Evolutionary conservation across 2,888 invertebrate species (phyloP), one percentile per base, ranked within the genome.

Genomic region (Phyto melanocephala): DNA sequence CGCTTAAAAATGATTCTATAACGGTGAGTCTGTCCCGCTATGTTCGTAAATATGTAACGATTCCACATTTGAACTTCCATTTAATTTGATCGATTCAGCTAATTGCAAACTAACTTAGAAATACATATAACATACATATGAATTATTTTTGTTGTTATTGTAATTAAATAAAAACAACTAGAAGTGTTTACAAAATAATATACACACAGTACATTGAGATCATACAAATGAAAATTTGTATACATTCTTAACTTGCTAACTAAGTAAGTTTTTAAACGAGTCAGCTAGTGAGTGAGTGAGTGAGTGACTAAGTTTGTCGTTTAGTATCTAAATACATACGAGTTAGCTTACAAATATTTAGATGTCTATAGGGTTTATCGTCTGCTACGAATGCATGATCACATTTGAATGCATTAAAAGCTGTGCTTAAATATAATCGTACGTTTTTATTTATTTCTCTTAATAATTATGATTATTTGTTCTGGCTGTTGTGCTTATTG

Each of bases 21-120:
- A 28, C 28, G 3, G 24, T 50, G 47, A 22, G 28, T 68, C 67
- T 7, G 33, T 52, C 42, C 42, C 11, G 17, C 7, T 28, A 20
- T 68, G 17, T 33, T 13, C 63, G 7, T 17, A 37, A 7, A 6
- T 15, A 33, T 13, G 17, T 37, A 17, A 42, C 68, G 68, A 78
- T 75, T 42, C 75, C 78, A 78, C 74, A 77, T 70, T 77, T 82
- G 72, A 74, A 75, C 72, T 58, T 74, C 75, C 56, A 84, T 83
- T 82, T 72, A 85, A 85, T 85, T 85, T 85, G 82, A 85, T 85
- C 82, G 82, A 81, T 79, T 50, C 76, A 80, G 84, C 85, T 84
- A 85, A 85, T 85, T 85, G 82, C 80, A 77, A 78, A 78, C 72
- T 75, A 81, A 80, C 74, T 65, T 58, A 74, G 67, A 72, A 56